A percentile compares a stretch with the other conserved stretches of the same genome.
Conservation (phyloP, 2,797 vertebrate genomes). For the Dicrostonyx torquatus region DNA sequence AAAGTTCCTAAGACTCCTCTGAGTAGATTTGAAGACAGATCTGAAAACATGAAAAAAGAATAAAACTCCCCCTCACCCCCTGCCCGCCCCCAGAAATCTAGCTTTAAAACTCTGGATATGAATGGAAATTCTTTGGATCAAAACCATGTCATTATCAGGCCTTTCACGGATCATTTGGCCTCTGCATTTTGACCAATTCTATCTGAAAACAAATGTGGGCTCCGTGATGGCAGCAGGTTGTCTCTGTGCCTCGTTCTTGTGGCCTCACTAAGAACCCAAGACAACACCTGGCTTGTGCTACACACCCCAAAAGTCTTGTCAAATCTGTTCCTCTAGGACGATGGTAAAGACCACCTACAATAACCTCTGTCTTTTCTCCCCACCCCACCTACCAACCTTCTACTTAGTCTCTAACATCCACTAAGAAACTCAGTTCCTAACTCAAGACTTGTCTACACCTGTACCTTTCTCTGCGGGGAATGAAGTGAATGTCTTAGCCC, state of each 20-base stretch:
- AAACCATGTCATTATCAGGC: not conserved
- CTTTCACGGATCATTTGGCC: not conserved
- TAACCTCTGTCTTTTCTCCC: not conserved
- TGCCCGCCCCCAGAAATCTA: not conserved
- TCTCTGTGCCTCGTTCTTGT: not conserved
- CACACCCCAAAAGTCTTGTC: not conserved
- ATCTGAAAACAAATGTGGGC: conserved; percentile 9
- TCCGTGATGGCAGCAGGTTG: not conserved
- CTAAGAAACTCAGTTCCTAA: not conserved
- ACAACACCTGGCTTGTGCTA: not conserved
- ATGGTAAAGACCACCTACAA: not conserved
- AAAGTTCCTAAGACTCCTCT: not conserved
- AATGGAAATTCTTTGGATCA: not conserved
- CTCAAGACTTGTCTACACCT: not conserved
- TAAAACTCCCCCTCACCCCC: not conserved
- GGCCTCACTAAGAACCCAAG: not conserved
- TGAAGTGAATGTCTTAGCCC: not conserved
- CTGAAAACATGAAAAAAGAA: conserved; percentile 10
- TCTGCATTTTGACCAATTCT: not conserved
- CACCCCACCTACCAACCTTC: not conserved
- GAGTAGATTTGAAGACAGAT: not conserved
- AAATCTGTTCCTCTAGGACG: not conserved
- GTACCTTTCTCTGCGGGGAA: not conserved
- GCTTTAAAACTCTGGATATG: not conserved
- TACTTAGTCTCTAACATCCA: not conserved